Evolutionary conservation across 2,888 invertebrate genomes (phyloP), one percentile per base, ranked within the genome.

Genomic region (Tenthredo livida): DNA sequence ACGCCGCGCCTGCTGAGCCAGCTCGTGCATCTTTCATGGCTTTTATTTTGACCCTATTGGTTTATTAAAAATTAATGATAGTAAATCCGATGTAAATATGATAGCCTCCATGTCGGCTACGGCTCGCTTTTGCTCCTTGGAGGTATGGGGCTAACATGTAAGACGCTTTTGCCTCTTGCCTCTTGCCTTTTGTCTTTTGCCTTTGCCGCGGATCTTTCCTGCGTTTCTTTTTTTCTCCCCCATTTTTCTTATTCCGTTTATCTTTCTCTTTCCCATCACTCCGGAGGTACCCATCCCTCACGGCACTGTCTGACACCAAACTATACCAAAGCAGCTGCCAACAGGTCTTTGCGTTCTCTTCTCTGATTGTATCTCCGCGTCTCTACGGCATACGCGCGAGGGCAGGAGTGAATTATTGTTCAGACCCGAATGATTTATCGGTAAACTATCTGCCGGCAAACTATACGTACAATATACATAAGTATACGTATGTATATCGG

Each of bases 21-120:
- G 88, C 87, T 88, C 89, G 87, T 89, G 87, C 88, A 54, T 77
- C 40, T 77, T 17, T 50, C 50, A n/a, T 40, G 12, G 29, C 33
- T 67, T 67, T 67, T 67, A 67, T 67, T 67, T 67, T 67, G 5
- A 67, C 54, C 84, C 86, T 89, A 90, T 91, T 87, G 90, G 90
- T 92, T 91, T 91, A 91, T 91, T 91, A 91, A 91, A 91, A 92
- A 91, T 91, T 91, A 91, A 92, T 90, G 90, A 89, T 89, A 89
- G 89, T 88, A 90, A 90, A 90, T 90, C 88, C 88, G 87, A 88
- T 89, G 90, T 90, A 90, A 91, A 90, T 90, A 90, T 87, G 90
- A 91, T 90, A 86, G 88, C 88, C 86, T 87, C 87, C 87, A 85
- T 61, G 25, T 87, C 75, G 54, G 54, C 15, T 86, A 84, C 43